These are phyloP conservation scores for Nipponacmea schrenckii DNA, from an alignment of 2,888 invertebrate species.

Conservation along the genomic window DNA sequence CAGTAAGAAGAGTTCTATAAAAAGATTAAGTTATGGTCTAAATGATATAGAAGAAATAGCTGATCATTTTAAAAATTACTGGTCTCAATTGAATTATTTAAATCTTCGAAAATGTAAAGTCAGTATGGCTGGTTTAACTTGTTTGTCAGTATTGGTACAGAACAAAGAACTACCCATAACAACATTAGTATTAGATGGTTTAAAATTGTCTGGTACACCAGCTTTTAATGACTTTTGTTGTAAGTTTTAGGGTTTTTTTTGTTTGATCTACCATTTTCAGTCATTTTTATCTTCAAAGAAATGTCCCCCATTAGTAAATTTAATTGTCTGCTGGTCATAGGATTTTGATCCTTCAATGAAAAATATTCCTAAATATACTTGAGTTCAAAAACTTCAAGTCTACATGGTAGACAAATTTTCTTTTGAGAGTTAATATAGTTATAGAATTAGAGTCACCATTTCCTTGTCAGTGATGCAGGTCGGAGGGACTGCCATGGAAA, in stretches of 20 bases:
- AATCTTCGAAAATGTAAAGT: constrained; percentile 48
- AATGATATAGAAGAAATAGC: constrained; percentile 40
- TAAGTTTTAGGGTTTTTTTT: constrained; percentile 23
- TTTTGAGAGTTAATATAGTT: too few relatives aligned
- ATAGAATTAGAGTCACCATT: too few relatives aligned
- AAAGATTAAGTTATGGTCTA: constrained; percentile 41
- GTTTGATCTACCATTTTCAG: not conserved
- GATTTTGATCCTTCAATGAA: too few relatives aligned
- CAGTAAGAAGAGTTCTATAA: constrained; percentile 25
- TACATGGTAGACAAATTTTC: too few relatives aligned
- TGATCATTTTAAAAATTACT: constrained; percentile 26
- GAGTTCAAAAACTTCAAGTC: too few relatives aligned
- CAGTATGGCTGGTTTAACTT: constrained; percentile 27
- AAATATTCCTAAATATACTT: too few relatives aligned
- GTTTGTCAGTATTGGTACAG: constrained; percentile 22
- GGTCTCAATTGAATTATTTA: constrained; percentile 44
- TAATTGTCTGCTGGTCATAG: too few relatives aligned
- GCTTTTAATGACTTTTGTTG: constrained; percentile 41
- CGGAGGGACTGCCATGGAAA: too few relatives aligned
- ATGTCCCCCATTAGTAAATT: too few relatives aligned
- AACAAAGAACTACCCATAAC: constrained; percentile 18
- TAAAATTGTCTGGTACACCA: constrained; percentile 49
- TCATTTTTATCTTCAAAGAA: too few relatives aligned
- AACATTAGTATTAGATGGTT: constrained; percentile 50
- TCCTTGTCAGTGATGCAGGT: too few relatives aligned